Percentiles rank a stretch among this genome's conserved stretches.
phyloP scores from a whole-genome alignment of 2,888 invertebrate genomes.

The Diplazon laetatorius region DNA sequence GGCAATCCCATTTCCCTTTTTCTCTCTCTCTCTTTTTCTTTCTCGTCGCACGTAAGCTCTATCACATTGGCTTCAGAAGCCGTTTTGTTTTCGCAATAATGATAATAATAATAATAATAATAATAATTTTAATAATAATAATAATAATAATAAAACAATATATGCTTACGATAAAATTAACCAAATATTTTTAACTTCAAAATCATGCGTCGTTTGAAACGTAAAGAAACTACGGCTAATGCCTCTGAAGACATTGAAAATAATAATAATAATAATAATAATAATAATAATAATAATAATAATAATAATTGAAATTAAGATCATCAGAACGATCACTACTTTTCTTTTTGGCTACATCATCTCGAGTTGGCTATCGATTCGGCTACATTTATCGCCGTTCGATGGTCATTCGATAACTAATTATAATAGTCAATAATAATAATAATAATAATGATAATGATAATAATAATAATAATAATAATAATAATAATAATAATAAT shows the following conservation, averaged over 20 bases:
- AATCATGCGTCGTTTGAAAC: conserved; percentile 57
- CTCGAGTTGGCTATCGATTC: conserved; percentile 52
- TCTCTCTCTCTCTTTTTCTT: conserved; percentile 73
- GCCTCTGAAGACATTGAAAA: conserved; percentile 55
- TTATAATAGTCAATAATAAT: conserved; percentile 66
- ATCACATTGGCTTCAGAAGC: conserved; percentile 83
- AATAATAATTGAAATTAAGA: conserved; percentile 46
- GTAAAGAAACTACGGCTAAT: conserved; percentile 56
- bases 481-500: conserved; percentile 69
- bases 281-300: no score
- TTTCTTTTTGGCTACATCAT: conserved; percentile 65
- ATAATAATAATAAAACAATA: conserved; percentile 73
- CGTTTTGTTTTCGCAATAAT: conserved; percentile 75
- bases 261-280: no score
- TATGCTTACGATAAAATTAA: conserved; percentile 72
- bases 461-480: conserved; percentile 68
- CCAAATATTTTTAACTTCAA: conserved; percentile 61
- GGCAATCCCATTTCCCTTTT: conserved; percentile 67
- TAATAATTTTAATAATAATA: conserved; percentile 67
- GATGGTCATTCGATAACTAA: conserved; percentile 59
- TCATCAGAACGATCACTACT: conserved; percentile 45
- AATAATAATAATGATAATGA: conserved; percentile 64
- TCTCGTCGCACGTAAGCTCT: conserved; percentile 81
- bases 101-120: conserved; percentile 68
- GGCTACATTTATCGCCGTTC: conserved; percentile 29